Percentiles rank a stretch among this genome's conserved stretches.
Conservation (phyloP, 2,797 vertebrate species). For the Euthynnus affinis region DNA sequence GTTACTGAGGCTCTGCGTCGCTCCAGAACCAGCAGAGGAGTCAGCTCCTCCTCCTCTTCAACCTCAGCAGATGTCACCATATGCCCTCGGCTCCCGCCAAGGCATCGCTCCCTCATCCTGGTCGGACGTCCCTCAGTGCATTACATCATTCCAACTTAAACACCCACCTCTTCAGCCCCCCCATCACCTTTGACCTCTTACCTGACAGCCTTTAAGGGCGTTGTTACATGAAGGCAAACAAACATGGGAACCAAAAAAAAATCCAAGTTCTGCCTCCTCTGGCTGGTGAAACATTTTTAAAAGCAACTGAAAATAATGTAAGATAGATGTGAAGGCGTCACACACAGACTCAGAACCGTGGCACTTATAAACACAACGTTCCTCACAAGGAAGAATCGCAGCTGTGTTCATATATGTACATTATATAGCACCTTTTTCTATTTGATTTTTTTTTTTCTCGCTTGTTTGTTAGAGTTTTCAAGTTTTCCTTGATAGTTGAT, state of each 20-base stretch:
- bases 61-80: background rate
- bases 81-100: background rate
- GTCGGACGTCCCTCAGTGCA: slow-evolving; percentile 8
- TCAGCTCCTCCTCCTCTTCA: slow-evolving; percentile 33
- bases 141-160: slow-evolving; percentile 57
- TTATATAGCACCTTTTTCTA: slow-evolving; percentile 78
- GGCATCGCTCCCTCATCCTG: slow-evolving; percentile 4
- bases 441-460: slow-evolving; percentile 53
- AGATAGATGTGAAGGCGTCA: slow-evolving; percentile 52
- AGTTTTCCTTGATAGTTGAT: slow-evolving; percentile 73
- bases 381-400: slow-evolving; percentile 65
- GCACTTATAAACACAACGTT: slow-evolving; percentile 67
- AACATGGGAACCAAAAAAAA: slow-evolving; percentile 84
- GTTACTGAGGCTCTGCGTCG: slow-evolving; percentile 88
- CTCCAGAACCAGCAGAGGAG: slow-evolving; percentile 59
- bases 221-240: slow-evolving; percentile 85
- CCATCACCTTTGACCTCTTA: slow-evolving; percentile 29
- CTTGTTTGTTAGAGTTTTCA: slow-evolving; percentile 67
- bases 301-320: slow-evolving; percentile 41
- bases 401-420: slow-evolving; percentile 72
- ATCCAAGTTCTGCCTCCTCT: slow-evolving; percentile 63
- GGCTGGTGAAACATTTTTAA: slow-evolving; percentile 34
- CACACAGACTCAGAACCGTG: slow-evolving; percentile 53
- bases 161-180: slow-evolving; percentile 12
- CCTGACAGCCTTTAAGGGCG: slow-evolving; percentile 68